Conservation (phyloP, 2,888 invertebrate genomes). For the Amphipoea oculea region DNA sequence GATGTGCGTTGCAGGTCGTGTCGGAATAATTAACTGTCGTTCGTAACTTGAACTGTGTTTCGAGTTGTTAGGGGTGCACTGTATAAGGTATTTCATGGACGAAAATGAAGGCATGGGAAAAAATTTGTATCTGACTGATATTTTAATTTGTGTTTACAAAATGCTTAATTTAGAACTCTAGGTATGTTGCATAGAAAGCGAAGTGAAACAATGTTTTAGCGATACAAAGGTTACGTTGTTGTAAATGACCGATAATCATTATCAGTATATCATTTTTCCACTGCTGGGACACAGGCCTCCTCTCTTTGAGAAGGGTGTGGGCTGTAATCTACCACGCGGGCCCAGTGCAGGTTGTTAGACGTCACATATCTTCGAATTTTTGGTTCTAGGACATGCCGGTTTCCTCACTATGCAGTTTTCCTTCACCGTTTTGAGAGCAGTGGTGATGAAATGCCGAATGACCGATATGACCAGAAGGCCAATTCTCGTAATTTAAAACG, state of each 20-base stretch:
- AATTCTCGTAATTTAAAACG: too few relatives aligned
- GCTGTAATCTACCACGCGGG: neutral
- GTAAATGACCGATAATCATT: neutral
- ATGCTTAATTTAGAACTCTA: neutral
- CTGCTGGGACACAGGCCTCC: neutral
- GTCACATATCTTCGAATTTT: neutral
- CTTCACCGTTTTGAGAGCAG: neutral
- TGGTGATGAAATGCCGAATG: neutral
- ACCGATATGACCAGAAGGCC: neutral
- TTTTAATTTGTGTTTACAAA: neutral
- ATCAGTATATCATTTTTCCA: neutral
- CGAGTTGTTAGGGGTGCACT: neutral
- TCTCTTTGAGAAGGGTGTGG: neutral
- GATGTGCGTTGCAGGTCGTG: slow-evolving; percentile 23
- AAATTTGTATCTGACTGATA: too few relatives aligned
- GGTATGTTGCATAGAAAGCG: neutral
- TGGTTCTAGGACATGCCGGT: neutral
- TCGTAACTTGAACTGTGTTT: slow-evolving; percentile 3
- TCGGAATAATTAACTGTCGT: slow-evolving; percentile 45
- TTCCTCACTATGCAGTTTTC: neutral
- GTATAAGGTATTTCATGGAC: neutral
- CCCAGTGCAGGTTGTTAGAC: neutral
- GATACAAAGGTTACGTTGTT: neutral
- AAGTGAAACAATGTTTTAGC: neutral
- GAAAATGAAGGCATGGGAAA: too few relatives aligned